Evolutionary conservation across 2,888 invertebrate genomes (phyloP).

Genomic region (Carterocephalus palaemon): DNA sequence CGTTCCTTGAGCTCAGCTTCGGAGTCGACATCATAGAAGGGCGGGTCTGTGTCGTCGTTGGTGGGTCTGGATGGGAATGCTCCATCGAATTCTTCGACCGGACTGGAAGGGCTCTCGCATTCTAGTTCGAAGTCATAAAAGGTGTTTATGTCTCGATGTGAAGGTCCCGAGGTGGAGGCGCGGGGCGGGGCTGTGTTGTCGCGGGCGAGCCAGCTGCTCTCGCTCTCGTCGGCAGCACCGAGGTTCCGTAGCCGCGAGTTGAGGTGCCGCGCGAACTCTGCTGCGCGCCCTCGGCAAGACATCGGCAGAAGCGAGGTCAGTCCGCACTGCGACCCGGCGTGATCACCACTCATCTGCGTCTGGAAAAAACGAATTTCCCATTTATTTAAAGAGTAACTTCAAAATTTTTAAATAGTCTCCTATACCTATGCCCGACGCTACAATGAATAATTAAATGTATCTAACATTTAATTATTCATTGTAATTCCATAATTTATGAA

Average conservation of each 20-base stretch:
- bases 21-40: conserved; percentile 74
- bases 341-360: conserved; percentile 78
- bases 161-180: conserved; percentile 43
- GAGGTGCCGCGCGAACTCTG: conserved; percentile 88
- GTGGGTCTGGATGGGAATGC: conserved; percentile 76
- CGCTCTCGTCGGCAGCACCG: conserved; percentile 75
- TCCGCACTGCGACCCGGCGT: conserved; percentile 80
- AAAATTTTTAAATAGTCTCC: too few relatives aligned
- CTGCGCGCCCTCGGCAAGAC: conserved; percentile 89
- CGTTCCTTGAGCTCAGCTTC: conserved; percentile 62
- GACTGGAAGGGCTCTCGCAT: conserved; percentile 84
- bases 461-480: too few relatives aligned
- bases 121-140: conserved; percentile 83
- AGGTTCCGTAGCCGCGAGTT: conserved; percentile 86
- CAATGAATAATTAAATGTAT: too few relatives aligned
- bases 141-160: conserved; percentile 73
- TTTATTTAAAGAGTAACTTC: conserved; percentile 2
- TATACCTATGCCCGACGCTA: too few relatives aligned
- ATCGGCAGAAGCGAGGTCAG: conserved; percentile 84
- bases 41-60: conserved; percentile 75
- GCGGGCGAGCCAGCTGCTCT: conserved; percentile 64
- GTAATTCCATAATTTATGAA: too few relatives aligned
- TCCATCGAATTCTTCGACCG: conserved; percentile 79
- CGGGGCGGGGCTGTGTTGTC: conserved; percentile 42
- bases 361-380: conserved; percentile 45